Evolutionary conservation across 1,140 invertebrate species (phyloP).

Genomic region (Drosophila lini): DNA sequence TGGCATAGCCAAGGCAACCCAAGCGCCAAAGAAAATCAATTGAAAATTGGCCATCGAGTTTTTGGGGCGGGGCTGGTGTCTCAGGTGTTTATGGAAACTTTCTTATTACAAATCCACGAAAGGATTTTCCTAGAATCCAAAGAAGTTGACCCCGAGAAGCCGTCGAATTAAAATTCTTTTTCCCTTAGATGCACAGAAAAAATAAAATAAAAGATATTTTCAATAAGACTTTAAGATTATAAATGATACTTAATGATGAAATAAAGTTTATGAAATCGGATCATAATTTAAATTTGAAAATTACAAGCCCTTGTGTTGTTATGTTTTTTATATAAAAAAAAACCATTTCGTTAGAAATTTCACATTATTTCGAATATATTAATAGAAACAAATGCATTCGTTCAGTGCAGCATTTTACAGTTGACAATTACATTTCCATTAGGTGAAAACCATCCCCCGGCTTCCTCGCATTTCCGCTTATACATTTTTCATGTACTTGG

Average conservation of each 20-base stretch:
- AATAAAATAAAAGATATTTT: too few relatives aligned
- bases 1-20: conserved; percentile 21
- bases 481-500: conserved; percentile 71
- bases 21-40: conserved; percentile 71
- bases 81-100: conserved; percentile 79
- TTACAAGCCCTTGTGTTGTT: too few relatives aligned
- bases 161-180: neutral
- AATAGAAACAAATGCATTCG: neutral
- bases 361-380: too few relatives aligned
- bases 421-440: conserved; percentile 79
- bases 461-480: conserved; percentile 20
- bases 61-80: conserved; percentile 14
- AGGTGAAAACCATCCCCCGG: conserved; percentile 35
- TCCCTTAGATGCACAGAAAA: neutral
- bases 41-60: conserved; percentile 64
- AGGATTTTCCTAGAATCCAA: conserved; percentile 22
- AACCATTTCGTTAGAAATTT: too few relatives aligned
- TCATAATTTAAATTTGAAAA: neutral
- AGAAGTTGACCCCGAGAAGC: conserved; percentile 1
- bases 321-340: too few relatives aligned
- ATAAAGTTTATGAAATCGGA: neutral
- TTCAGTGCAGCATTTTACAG: conserved; percentile 50
- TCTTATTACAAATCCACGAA: conserved; percentile 68
- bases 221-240: too few relatives aligned
- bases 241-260: neutral